phyloP scores from a whole-genome alignment of 2,888 invertebrate genomes.

The Diarsia brunnea region DNA sequence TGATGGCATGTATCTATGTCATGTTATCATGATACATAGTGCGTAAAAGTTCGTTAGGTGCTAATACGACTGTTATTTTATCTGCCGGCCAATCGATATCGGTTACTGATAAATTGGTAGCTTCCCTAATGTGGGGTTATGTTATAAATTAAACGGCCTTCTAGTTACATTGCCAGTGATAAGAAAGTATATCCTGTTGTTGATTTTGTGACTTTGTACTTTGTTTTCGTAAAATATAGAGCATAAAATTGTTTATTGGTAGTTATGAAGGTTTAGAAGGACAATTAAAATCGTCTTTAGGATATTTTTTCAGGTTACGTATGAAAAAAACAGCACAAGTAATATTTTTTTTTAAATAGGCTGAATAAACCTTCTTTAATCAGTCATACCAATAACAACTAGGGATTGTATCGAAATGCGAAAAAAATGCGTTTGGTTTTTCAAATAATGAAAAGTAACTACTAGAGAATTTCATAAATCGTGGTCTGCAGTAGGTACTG shows the following conservation, averaged over 20 bases:
- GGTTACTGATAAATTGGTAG: slow-evolving; percentile 60
- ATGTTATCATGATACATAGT: slow-evolving; percentile 13
- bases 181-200: slow-evolving; percentile 48
- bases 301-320: not conserved
- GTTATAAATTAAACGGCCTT: slow-evolving; percentile 61
- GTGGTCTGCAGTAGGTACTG: not conserved
- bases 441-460: not conserved
- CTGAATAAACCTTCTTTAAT: not conserved
- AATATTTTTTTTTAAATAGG: not conserved
- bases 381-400: not conserved
- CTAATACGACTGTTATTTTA: slow-evolving; percentile 34
- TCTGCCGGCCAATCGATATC: slow-evolving; percentile 45
- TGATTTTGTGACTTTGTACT: slow-evolving; percentile 3
- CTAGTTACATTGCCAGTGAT: slow-evolving; percentile 51
- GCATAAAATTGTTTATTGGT: not conserved
- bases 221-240: not conserved
- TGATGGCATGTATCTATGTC: not conserved
- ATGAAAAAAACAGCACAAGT: no score
- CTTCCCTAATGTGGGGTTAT: slow-evolving; percentile 46
- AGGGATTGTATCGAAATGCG: not conserved
- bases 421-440: not conserved
- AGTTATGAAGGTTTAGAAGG: not conserved
- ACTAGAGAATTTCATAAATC: not conserved
- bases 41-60: slow-evolving; percentile 27
- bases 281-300: not conserved